Evolutionary conservation across 2,797 vertebrate species (phyloP), one percentile per base, ranked within the genome.

Genomic region (Sebastes iracundus): DNA sequence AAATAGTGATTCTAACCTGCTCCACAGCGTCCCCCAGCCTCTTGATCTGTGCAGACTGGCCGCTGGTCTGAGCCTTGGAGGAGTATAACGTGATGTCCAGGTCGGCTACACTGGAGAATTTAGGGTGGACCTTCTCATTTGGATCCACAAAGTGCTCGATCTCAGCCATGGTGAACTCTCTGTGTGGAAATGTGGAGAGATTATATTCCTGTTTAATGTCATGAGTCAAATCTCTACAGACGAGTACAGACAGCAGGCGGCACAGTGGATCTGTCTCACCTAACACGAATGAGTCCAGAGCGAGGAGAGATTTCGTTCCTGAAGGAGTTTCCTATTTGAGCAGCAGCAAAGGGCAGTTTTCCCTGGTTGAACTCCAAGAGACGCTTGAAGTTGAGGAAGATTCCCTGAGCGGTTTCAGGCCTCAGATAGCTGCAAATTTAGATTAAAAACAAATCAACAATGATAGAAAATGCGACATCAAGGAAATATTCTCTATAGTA

Each of bases 71-170:
- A 2, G 98, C 98, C 94, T 97, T 98, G 81, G 98, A 97, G 1
- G 99, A 99, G 91, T 99, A 99, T 59, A 99, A 92, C 1, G 92
- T 93, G 86, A 99, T 95, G 2, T 95, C 95, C 74, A 99, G 93
- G 88, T 98, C 96, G 1, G 98, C 97, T 84, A 99, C 96, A 0
- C 66, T 97, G 80, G 96, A 92, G 88, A 99, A 99, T 82, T 97
- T 99, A 75, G 97, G 97, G 85, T 99, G 98, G 70, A 97, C 93
- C 63, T 99, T 99, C 84, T 99, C 98, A 64, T 76, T 96, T 18
- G 98, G 98, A 86, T 99, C 99, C 85, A 99, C 98, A 96, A 99
- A 99, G 96, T 99, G 98, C 95, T 99, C 99, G 0, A 99, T 99
- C 95, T 99, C 99, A 79, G 98, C 99, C 99, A 99, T 99, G 69